phyloP scores from a whole-genome alignment of 2,888 invertebrate genomes.

The Yponomeuta evonymella region DNA sequence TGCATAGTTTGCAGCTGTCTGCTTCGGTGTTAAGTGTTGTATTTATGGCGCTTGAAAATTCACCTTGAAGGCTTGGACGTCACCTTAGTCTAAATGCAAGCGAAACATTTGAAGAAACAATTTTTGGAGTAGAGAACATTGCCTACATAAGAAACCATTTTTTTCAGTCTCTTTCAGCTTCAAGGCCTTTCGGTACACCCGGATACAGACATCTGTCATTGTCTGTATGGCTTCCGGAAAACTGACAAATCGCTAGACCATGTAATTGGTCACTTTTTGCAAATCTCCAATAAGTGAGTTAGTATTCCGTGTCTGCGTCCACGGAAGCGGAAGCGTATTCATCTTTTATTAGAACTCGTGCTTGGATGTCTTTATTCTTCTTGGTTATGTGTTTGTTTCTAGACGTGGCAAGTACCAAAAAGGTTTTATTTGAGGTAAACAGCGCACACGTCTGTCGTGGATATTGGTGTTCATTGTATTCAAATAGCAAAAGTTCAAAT shows the following conservation, averaged over 20 bases:
- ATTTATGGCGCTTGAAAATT: background rate
- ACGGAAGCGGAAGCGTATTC: constrained; percentile 6
- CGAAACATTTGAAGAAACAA: background rate
- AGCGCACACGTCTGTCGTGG: background rate
- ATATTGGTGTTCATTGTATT: constrained; percentile 4
- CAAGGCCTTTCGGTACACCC: background rate
- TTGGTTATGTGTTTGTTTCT: background rate
- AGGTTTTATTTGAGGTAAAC: background rate
- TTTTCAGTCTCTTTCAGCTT: background rate
- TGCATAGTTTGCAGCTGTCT: background rate
- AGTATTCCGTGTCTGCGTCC: background rate
- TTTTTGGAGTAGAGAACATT: background rate
- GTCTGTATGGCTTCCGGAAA: constrained; percentile 4
- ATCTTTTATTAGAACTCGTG: background rate
- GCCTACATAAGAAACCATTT: background rate
- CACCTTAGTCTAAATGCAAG: background rate
- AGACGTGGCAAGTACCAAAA: background rate
- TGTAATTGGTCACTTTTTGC: constrained; percentile 9
- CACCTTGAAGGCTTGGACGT: background rate
- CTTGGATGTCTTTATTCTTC: no score
- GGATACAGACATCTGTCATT: background rate
- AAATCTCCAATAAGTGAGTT: background rate
- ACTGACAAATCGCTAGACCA: background rate
- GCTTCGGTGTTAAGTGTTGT: background rate
- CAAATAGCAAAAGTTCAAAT: constrained; percentile 4